Percentiles rank a stretch among this genome's conserved stretches.
phyloP scores from a whole-genome alignment of 2,797 vertebrate genomes.

The Vespertilio murinus region DNA sequence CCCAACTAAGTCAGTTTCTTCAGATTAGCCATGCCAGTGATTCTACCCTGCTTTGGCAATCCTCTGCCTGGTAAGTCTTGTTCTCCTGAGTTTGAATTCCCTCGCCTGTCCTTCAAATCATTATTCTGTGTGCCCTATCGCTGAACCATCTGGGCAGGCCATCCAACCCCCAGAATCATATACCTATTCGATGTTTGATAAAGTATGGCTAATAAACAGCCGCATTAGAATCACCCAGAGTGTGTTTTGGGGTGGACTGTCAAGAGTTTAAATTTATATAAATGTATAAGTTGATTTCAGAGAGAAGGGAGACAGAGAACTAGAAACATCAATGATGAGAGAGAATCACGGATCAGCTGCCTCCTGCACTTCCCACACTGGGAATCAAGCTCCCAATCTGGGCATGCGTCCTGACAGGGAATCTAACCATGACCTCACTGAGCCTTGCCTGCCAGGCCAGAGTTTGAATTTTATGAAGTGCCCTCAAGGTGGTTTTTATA shows the following conservation, averaged over 20 bases:
- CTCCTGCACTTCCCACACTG: too few relatives aligned
- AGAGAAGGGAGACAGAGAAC: too few relatives aligned
- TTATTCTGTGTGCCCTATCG: not conserved
- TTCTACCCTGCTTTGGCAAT: not conserved
- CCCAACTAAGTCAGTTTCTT: not conserved
- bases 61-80: not conserved
- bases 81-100: not conserved
- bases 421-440: too few relatives aligned
- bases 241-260: not conserved
- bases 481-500: not conserved
- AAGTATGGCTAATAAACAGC: not conserved
- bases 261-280: too few relatives aligned
- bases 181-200: not conserved
- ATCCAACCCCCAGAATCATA: not conserved
- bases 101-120: not conserved
- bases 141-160: not conserved
- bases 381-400: too few relatives aligned
- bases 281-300: too few relatives aligned
- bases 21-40: not conserved
- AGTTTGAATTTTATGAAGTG: not conserved
- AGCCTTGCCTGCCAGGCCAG: not conserved
- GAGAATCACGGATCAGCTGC: too few relatives aligned
- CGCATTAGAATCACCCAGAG: not conserved
- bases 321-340: too few relatives aligned
- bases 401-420: too few relatives aligned